A percentile compares a stretch with the other conserved stretches of the same genome.
Evolutionary conservation across 1,140 invertebrate genomes (phyloP).

Genomic region (Papilio dardanus): DNA sequence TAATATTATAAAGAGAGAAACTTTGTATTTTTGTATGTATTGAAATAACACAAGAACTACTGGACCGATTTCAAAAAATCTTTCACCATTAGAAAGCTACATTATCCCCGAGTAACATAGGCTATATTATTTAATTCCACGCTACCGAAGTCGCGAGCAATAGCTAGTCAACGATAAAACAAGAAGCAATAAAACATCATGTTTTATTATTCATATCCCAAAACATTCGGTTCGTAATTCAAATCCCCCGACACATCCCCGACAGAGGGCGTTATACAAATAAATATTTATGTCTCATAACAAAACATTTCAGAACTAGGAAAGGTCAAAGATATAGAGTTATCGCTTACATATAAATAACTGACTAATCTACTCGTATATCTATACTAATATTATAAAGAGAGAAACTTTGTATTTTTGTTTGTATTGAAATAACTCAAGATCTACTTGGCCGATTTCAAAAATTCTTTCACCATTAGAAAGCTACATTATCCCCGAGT

Average conservation of each 20-base stretch:
- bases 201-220: not conserved
- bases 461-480: too few species aligned
- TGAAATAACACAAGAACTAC: too few species aligned
- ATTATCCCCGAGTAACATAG: too few species aligned
- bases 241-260: not conserved
- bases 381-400: too few species aligned
- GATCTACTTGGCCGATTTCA: too few species aligned
- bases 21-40: too few species aligned
- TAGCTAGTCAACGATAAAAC: not conserved
- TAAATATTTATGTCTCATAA: constrained; percentile 11
- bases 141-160: too few species aligned
- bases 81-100: too few species aligned
- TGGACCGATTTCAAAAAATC: too few species aligned
- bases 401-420: too few species aligned
- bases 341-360: not conserved
- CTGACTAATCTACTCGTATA: not conserved
- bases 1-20: not conserved
- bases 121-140: too few species aligned
- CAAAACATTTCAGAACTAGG: not conserved
- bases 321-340: not conserved
- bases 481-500: too few species aligned
- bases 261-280: not conserved
- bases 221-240: constrained; percentile 1
- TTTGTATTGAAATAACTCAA: not conserved
- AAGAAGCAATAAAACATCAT: not conserved